Evolutionary conservation across 2,888 invertebrate species (phyloP).

Genomic region (Blastobasis lacticolella): DNA sequence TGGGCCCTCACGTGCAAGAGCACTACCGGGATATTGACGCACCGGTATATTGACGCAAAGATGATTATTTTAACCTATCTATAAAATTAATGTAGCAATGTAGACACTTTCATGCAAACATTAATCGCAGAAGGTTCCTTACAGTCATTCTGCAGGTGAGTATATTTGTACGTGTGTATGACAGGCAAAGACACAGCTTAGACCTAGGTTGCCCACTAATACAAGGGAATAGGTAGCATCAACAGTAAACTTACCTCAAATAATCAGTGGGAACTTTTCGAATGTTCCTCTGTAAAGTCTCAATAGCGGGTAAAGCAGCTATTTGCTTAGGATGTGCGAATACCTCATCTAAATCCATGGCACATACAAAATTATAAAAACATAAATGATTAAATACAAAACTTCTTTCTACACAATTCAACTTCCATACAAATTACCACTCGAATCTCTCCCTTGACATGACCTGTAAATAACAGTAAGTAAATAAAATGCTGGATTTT

Average conservation of each 20-base stretch:
- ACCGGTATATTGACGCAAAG: no score
- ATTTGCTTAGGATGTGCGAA: not conserved
- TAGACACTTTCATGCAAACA: not conserved
- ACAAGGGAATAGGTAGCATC: not conserved
- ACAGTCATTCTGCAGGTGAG: not conserved
- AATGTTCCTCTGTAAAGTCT: constrained; percentile 55
- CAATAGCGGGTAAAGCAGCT: constrained; percentile 48
- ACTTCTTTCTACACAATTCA: no score
- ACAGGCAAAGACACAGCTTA: no score
- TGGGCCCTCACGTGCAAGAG: no score
- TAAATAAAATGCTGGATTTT: no score
- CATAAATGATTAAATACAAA: no score
- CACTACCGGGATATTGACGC: no score
- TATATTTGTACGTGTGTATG: no score
- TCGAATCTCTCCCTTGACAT: no score
- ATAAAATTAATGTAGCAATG: not conserved
- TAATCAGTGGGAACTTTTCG: constrained; percentile 40
- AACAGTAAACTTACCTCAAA: constrained; percentile 28
- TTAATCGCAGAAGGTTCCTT: not conserved
- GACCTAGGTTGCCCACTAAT: no score
- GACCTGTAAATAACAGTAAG: no score
- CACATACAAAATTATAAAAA: not conserved
- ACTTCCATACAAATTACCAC: no score
- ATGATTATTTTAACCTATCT: not conserved
- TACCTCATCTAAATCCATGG: not conserved